Conservation (phyloP, 2,113 vertebrate species). For the Notothenia rossii region DNA sequence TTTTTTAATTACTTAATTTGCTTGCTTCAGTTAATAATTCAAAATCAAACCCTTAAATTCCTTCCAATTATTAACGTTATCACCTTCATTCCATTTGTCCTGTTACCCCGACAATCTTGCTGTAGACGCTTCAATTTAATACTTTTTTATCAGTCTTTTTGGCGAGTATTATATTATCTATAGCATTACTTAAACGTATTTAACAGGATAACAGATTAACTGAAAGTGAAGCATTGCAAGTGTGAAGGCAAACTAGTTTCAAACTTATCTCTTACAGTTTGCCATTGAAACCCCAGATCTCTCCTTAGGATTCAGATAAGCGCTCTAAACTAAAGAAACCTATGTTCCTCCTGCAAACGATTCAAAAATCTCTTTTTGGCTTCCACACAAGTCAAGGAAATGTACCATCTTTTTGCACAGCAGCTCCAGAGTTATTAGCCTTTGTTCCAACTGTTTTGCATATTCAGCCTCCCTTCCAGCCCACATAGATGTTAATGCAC, state of each 20-base stretch:
- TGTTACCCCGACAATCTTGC: not conserved
- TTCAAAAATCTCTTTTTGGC: constrained; percentile 46
- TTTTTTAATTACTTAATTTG: constrained; percentile 17
- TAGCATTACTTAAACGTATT: not conserved
- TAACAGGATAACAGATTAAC: constrained; percentile 23
- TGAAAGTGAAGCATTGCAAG: constrained; percentile 26
- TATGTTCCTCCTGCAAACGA: constrained; percentile 55
- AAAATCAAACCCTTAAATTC: constrained; percentile 12
- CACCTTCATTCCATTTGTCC: constrained; percentile 13
- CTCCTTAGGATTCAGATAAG: constrained; percentile 31
- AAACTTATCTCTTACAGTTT: constrained; percentile 29
- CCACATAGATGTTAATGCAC: constrained; percentile 87
- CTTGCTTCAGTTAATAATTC: constrained; percentile 31
- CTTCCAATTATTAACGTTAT: not conserved
- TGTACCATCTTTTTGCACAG: constrained; percentile 69
- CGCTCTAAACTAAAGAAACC: constrained; percentile 45
- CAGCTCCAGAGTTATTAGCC: constrained; percentile 80
- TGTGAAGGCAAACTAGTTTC: constrained; percentile 26
- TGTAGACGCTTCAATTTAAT: not conserved
- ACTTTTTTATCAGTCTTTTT: constrained; percentile 24
- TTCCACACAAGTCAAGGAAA: constrained; percentile 74
- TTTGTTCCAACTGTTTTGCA: constrained; percentile 85
- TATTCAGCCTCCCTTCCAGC: constrained; percentile 82
- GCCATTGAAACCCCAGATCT: constrained; percentile 14
- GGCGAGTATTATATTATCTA: not conserved